Evolutionary conservation across 2,888 invertebrate genomes (phyloP).

Genomic region (Microctonus hyperodae): DNA sequence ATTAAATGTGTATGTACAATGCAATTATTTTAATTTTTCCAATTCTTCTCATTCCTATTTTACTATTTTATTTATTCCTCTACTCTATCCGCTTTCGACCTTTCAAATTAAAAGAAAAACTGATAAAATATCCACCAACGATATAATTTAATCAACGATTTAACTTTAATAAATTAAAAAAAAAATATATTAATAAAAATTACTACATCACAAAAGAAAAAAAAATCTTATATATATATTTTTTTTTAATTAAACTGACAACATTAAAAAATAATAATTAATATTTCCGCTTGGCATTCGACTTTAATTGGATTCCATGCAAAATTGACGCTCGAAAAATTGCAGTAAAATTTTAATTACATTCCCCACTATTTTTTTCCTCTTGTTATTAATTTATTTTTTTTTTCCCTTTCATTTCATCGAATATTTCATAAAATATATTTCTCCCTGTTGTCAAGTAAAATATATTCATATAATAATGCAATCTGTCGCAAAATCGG

Average conservation of each 20-base stretch:
- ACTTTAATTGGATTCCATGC: conserved; percentile 32
- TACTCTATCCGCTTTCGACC: too few relatives aligned
- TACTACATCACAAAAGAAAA: too few relatives aligned
- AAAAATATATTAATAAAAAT: too few relatives aligned
- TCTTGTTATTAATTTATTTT: conserved; percentile 16
- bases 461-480: not conserved
- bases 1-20: too few relatives aligned
- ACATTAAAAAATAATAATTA: conserved; percentile 28
- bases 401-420: not conserved
- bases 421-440: conserved; percentile 11
- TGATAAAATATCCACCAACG: too few relatives aligned
- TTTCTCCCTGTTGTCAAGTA: not conserved
- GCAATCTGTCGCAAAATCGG: not conserved
- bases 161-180: too few relatives aligned
- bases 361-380: conserved; percentile 34
- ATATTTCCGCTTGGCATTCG: conserved; percentile 28
- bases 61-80: too few relatives aligned
- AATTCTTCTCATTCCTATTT: too few relatives aligned
- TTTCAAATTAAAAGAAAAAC: too few relatives aligned
- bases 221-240: too few relatives aligned
- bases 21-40: too few relatives aligned
- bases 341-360: conserved; percentile 47
- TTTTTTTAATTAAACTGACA: conserved; percentile 21
- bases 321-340: conserved; percentile 37
- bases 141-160: too few relatives aligned